Percentiles rank a stretch among this genome's conserved stretches.
Conservation (phyloP, 2,113 vertebrate genomes). For the Synchiropus splendidus region DNA sequence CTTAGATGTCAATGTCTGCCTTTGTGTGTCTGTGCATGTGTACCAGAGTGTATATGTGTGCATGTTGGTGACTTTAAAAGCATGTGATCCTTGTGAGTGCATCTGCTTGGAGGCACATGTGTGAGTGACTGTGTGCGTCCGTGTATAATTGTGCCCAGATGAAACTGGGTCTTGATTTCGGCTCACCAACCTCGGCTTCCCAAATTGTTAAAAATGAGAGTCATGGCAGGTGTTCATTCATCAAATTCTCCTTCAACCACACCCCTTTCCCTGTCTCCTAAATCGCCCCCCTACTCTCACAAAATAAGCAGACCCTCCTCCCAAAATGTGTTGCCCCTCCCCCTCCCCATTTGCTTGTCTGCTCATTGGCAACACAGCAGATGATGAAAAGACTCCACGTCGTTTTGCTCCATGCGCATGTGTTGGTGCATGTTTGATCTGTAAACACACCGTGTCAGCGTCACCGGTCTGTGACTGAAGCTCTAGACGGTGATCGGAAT, state of each 20-base stretch:
- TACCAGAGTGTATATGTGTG: too few species aligned
- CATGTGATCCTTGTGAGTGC: too few species aligned
- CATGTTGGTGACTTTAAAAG: too few species aligned
- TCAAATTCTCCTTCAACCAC: conserved; percentile 26
- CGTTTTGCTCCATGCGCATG: conserved; percentile 29
- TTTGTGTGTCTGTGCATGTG: too few species aligned
- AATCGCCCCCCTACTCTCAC: conserved; percentile 7
- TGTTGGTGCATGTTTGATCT: conserved; percentile 29
- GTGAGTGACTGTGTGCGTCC: too few species aligned
- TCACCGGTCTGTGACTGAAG: conserved; percentile 16
- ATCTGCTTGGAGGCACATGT: too few species aligned
- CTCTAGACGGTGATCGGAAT: conserved; percentile 24
- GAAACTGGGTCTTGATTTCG: conserved; percentile 4
- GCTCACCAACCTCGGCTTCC: conserved; percentile 6
- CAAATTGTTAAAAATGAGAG: conserved; percentile 16
- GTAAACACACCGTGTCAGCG: conserved; percentile 21
- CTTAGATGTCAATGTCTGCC: too few species aligned
- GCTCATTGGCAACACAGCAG: conserved; percentile 33
- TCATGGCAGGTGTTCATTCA: conserved; percentile 52
- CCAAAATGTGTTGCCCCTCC: conserved; percentile 34
- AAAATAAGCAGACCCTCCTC: conserved; percentile 25
- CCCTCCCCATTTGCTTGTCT: conserved; percentile 30
- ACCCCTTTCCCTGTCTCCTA: conserved; percentile 14
- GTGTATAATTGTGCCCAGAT: conserved; percentile 3
- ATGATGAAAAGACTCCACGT: conserved; percentile 21